These are phyloP conservation scores for Dolichallabes microphthalmus DNA, from an alignment of 2,113 vertebrate species.

Conservation along the genomic window DNA sequence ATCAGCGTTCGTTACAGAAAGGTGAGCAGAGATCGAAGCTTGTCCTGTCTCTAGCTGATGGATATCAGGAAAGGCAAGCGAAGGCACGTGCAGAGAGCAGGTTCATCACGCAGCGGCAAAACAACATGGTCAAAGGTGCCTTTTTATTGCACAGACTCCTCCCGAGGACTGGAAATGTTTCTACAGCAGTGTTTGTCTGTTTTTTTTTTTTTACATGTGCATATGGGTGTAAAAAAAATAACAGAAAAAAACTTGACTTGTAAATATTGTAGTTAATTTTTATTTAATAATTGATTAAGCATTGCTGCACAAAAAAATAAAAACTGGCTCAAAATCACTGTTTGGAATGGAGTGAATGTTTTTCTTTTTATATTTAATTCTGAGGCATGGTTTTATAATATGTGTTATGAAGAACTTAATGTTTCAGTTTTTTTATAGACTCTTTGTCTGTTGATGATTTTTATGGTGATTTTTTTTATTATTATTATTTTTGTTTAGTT, in stretches of 20 bases:
- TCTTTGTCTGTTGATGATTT: not conserved
- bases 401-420: not conserved
- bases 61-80: constrained; percentile 2
- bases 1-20: not conserved
- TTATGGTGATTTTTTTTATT: not conserved
- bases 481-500: not conserved
- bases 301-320: constrained; percentile 42
- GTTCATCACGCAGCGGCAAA: constrained; percentile 40
- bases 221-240: constrained; percentile 60
- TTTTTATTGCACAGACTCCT: constrained; percentile 69
- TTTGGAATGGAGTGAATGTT: not conserved
- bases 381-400: not conserved
- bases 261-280: constrained; percentile 72
- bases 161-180: constrained; percentile 69
- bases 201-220: constrained; percentile 61
- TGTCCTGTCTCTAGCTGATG: not conserved
- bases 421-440: not conserved
- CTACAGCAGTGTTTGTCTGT: constrained; percentile 58
- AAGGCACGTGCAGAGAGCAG: constrained; percentile 22
- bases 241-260: constrained; percentile 65
- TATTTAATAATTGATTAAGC: constrained; percentile 69
- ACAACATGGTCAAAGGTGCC: constrained; percentile 70
- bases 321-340: not conserved
- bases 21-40: constrained; percentile 2
- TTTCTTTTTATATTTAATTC: not conserved